A percentile compares a stretch with the other conserved stretches of the same genome.
These are phyloP conservation scores for Carposina sasakii DNA, from an alignment of 1,140 invertebrate species.

Conservation along the genomic window DNA sequence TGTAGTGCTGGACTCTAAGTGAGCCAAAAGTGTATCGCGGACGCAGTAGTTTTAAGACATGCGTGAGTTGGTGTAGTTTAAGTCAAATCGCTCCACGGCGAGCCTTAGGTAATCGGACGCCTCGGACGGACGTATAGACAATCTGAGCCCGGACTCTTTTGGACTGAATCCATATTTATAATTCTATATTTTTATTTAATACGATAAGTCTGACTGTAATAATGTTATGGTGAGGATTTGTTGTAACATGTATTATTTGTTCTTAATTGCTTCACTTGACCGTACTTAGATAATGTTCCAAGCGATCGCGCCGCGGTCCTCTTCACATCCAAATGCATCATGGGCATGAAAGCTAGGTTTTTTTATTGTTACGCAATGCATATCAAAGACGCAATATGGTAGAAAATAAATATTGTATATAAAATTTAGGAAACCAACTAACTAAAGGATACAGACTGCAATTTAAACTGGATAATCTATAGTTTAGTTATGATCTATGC, in stretches of 20 bases:
- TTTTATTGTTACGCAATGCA: slow-evolving; percentile 73
- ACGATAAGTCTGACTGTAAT: slow-evolving; percentile 68
- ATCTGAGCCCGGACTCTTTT: slow-evolving; percentile 19
- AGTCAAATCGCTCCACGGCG: slow-evolving; percentile 29
- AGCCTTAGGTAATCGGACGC: too few relatives aligned
- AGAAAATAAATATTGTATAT: slow-evolving; percentile 72
- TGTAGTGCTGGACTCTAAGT: background rate
- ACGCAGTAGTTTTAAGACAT: background rate
- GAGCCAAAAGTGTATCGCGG: background rate
- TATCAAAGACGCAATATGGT: slow-evolving; percentile 72
- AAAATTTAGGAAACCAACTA: slow-evolving; percentile 57
- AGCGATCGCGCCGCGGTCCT: slow-evolving; percentile 21
- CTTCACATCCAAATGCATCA: slow-evolving; percentile 46
- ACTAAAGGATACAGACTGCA: slow-evolving; percentile 66
- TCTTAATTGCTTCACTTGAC: slow-evolving; percentile 60
- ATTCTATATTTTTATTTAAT: slow-evolving; percentile 69
- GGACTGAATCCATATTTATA: slow-evolving; percentile 63
- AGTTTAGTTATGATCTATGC: slow-evolving; percentile 67
- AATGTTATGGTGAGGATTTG: slow-evolving; percentile 48
- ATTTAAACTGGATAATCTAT: slow-evolving; percentile 59
- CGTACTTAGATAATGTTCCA: slow-evolving; percentile 54
- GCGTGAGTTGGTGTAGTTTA: slow-evolving; percentile 27
- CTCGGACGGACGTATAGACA: slow-evolving; percentile 23
- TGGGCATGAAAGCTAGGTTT: slow-evolving; percentile 69
- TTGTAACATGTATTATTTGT: slow-evolving; percentile 60